A percentile compares a stretch with the other conserved stretches of the same genome.
phyloP scores from a whole-genome alignment of 2,888 invertebrate genomes.

The Eledone cirrhosa region DNA sequence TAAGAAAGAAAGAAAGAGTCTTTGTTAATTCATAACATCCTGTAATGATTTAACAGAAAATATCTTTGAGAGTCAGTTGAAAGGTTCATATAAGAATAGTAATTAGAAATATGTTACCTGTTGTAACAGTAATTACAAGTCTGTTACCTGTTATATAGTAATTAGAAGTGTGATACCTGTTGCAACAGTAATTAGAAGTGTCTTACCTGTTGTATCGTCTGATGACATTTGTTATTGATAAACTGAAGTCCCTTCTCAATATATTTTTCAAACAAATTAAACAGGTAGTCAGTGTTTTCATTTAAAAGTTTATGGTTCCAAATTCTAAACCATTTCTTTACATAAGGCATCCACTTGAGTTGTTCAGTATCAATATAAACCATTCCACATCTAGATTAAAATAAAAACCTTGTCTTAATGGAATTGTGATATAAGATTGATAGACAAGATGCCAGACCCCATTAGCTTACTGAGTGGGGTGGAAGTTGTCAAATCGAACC shows the following conservation, averaged over 20 bases:
- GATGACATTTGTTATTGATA: constrained; percentile 76
- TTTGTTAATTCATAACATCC: too few species aligned
- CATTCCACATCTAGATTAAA: constrained; percentile 75
- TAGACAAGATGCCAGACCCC: too few species aligned
- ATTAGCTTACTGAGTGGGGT: too few species aligned
- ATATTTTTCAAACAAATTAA: constrained; percentile 75
- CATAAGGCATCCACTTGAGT: constrained; percentile 82
- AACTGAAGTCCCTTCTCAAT: constrained; percentile 76
- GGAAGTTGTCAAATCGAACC: too few species aligned
- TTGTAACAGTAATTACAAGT: neutral
- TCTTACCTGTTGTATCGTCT: constrained; percentile 79
- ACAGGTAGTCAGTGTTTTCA: constrained; percentile 74
- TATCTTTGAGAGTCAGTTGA: neutral
- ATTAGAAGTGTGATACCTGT: constrained; percentile 14
- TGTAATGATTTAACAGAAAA: too few species aligned
- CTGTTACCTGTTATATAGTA: neutral
- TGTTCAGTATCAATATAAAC: constrained; percentile 88
- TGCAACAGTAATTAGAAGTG: neutral
- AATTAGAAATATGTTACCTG: neutral
- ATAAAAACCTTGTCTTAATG: too few species aligned
- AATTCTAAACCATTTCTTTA: constrained; percentile 79
- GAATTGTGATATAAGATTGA: too few species aligned
- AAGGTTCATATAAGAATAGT: neutral
- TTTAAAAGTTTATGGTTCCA: constrained; percentile 67
- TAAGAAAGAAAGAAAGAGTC: too few species aligned